These are phyloP conservation scores for Nesoenas mayeri DNA, from an alignment of 2,113 vertebrate species.

Conservation along the genomic window DNA sequence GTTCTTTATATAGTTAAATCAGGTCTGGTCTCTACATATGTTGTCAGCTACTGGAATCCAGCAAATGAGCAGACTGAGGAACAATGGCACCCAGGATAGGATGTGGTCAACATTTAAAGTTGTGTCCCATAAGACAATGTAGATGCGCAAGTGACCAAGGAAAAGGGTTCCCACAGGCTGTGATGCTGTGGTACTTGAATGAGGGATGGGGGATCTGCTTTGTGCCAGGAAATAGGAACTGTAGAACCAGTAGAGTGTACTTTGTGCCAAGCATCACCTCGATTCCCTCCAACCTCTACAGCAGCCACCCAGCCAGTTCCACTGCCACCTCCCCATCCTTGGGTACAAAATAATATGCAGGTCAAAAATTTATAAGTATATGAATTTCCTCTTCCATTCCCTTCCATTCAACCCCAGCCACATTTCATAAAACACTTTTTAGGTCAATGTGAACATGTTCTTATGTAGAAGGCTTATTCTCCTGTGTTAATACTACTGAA, in stretches of 20 bases:
- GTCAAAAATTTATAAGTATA: not conserved
- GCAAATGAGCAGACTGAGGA: not conserved
- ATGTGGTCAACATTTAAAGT: not conserved
- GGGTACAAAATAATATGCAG: not conserved
- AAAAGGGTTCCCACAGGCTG: not conserved
- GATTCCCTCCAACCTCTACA: not conserved
- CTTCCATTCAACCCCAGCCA: not conserved
- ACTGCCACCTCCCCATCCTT: not conserved
- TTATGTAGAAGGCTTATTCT: not conserved
- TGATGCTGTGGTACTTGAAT: not conserved
- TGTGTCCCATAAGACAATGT: not conserved
- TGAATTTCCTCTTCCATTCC: not conserved
- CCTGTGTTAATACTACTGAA: not conserved
- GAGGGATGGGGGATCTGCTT: not conserved
- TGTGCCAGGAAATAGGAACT: not conserved
- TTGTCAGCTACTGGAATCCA: not conserved
- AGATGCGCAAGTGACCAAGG: not conserved
- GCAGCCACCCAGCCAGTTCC: not conserved
- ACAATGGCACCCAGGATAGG: not conserved
- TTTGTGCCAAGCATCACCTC: not conserved
- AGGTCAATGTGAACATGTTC: not conserved
- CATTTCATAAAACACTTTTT: not conserved
- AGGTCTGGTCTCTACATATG: not conserved
- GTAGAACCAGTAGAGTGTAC: accelerated
- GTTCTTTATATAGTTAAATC: not conserved